Evolutionary conservation across 2,113 vertebrate genomes (phyloP).

Genomic region (Riparia riparia): DNA sequence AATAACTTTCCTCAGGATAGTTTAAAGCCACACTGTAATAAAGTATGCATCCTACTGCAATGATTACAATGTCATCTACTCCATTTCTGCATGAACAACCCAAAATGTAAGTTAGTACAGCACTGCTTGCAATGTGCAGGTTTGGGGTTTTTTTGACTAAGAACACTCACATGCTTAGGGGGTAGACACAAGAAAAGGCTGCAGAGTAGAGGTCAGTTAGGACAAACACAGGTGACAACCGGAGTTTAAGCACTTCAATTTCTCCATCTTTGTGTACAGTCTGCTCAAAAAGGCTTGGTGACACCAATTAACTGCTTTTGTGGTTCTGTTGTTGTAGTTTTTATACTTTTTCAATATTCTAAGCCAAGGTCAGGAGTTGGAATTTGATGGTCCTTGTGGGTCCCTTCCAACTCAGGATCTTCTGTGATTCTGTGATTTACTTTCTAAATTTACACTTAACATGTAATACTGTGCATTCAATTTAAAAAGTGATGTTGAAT

Average conservation of each 20-base stretch:
- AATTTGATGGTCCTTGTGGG: not conserved
- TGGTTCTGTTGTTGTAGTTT: not conserved
- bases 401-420: not conserved
- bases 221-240: not conserved
- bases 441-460: not conserved
- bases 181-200: not conserved
- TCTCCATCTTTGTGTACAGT: not conserved
- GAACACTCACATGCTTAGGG: not conserved
- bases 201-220: not conserved
- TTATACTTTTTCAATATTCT: not conserved
- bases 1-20: slow-evolving; percentile 8
- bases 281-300: not conserved
- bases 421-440: not conserved
- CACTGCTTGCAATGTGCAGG: not conserved
- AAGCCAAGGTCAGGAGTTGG: not conserved
- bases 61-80: slow-evolving; percentile 45
- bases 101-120: slow-evolving; percentile 14
- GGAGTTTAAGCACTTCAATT: not conserved
- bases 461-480: not conserved
- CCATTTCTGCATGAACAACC: not conserved
- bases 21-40: slow-evolving; percentile 19
- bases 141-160: not conserved
- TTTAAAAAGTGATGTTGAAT: not conserved
- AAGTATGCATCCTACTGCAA: slow-evolving; percentile 32
- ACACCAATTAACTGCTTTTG: not conserved